Conservation (phyloP, 2,113 vertebrate species). For the Cricetomys ansorgei region DNA sequence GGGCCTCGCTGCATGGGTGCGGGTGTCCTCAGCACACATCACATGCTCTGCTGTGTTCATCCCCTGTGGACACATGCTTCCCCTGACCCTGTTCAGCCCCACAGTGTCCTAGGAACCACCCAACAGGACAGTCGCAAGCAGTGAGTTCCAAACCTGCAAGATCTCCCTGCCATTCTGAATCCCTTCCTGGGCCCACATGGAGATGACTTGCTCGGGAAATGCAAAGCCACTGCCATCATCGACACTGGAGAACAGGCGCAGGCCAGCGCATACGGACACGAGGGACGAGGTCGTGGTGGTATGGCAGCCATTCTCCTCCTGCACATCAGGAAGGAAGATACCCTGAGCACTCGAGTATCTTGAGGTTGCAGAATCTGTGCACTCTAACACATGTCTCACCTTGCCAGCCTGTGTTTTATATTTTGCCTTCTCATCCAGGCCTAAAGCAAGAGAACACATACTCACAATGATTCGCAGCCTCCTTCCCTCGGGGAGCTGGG, state of each 20-base stretch:
- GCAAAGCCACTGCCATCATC: conserved; percentile 87
- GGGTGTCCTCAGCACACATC: background rate
- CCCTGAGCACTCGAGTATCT: background rate
- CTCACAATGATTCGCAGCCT: background rate
- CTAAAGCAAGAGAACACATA: background rate
- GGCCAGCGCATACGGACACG: conserved; percentile 82
- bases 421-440: background rate
- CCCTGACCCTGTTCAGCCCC: background rate
- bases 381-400: background rate
- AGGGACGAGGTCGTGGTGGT: conserved; percentile 83
- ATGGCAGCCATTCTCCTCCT: conserved; percentile 80
- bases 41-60: background rate
- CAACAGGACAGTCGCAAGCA: accelerated
- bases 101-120: accelerated
- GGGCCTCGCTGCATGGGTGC: background rate
- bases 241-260: conserved; percentile 86
- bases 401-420: background rate
- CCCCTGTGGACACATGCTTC: background rate
- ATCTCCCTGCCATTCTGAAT: conserved; percentile 88
- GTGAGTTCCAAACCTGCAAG: conserved; percentile 85
- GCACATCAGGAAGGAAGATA: background rate
- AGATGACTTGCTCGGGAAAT: conserved; percentile 84
- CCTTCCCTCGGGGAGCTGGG: background rate
- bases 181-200: conserved; percentile 90
- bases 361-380: background rate